A percentile compares a stretch with the other conserved stretches of the same genome.
Evolutionary conservation across 2,888 invertebrate genomes (phyloP).

Genomic region (Drosophila eohydei): DNA sequence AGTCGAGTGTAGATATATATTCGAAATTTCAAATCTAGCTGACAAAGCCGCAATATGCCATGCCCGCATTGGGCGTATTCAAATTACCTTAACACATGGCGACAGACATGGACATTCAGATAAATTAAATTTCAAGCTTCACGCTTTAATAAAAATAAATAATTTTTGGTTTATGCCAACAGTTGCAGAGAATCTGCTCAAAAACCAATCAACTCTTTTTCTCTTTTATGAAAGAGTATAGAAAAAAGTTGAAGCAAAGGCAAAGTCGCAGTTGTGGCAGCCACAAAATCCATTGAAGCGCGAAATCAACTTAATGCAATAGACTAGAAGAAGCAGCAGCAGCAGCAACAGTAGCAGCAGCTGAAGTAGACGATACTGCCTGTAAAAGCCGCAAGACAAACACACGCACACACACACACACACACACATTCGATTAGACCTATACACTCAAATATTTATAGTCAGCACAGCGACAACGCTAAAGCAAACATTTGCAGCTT

Average conservation of each 20-base stretch:
- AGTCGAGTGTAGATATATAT: background rate
- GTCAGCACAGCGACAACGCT: constrained; percentile 50
- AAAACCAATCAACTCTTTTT: background rate
- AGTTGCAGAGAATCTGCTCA: background rate
- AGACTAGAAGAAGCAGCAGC: constrained; percentile 55
- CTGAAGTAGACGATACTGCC: constrained; percentile 22
- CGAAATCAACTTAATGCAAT: constrained; percentile 79
- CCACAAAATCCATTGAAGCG: constrained; percentile 70
- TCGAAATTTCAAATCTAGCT: background rate
- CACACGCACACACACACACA: background rate
- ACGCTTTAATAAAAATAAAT: no score
- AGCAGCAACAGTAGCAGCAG: constrained; percentile 24
- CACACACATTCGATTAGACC: constrained; percentile 2
- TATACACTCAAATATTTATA: constrained; percentile 22
- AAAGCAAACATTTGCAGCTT: constrained; percentile 70
- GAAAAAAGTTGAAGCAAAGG: background rate
- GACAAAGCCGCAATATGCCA: background rate
- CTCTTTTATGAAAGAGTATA: background rate
- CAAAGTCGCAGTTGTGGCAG: constrained; percentile 61
- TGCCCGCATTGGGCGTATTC: background rate
- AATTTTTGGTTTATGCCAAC: background rate
- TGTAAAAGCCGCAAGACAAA: constrained; percentile 44
- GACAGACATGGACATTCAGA: background rate
- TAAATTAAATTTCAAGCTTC: background rate
- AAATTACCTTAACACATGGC: background rate